phyloP scores from a whole-genome alignment of 2,797 vertebrate genomes.

The Spinus pinus region DNA sequence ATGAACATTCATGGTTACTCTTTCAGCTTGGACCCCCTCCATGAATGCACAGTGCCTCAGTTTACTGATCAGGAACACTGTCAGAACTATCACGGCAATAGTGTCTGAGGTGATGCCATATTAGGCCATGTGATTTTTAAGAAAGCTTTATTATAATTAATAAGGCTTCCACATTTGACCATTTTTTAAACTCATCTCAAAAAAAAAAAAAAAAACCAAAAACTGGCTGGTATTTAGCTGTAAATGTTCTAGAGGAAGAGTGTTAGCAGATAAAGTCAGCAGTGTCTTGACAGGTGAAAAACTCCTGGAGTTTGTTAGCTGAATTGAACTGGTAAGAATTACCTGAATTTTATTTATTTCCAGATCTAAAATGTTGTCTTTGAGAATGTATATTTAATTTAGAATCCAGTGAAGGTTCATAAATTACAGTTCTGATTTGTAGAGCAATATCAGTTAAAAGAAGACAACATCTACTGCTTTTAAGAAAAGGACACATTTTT shows the following conservation, averaged over 20 bases:
- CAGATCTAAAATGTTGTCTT: neutral
- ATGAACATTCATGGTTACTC: neutral
- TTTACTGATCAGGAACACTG: neutral
- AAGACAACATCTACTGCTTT: neutral
- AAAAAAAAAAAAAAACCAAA: neutral
- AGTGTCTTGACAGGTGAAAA: neutral
- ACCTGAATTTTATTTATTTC: constrained; percentile 15
- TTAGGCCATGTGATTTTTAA: neutral
- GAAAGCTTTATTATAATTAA: neutral
- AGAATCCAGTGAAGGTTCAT: neutral
- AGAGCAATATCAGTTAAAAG: neutral
- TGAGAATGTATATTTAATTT: neutral
- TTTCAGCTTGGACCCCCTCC: neutral
- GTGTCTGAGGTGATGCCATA: neutral
- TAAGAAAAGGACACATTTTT: neutral
- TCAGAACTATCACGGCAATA: neutral
- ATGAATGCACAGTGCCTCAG: neutral
- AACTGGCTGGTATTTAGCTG: neutral
- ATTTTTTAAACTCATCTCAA: neutral
- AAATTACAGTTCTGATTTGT: neutral
- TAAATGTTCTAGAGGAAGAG: neutral
- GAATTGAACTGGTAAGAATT: neutral
- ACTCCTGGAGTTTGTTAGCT: neutral
- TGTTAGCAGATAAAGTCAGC: constrained; percentile 1
- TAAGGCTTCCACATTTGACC: neutral